Percentiles rank a stretch among this genome's conserved stretches.
Conservation (phyloP, 2,888 invertebrate genomes). For the Xylocampa areola region DNA sequence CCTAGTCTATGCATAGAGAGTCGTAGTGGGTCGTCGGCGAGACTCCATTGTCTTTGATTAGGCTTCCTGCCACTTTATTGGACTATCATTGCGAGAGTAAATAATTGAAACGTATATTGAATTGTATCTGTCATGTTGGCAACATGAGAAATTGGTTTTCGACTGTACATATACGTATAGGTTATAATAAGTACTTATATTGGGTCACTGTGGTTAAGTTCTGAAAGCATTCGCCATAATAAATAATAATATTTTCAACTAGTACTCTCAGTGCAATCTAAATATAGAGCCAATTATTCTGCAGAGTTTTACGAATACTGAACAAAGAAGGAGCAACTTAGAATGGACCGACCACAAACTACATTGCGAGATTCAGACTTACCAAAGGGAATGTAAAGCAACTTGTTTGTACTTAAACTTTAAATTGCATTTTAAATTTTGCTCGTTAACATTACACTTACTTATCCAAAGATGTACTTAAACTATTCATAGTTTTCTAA, state of each 20-base stretch:
- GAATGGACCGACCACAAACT: conserved; percentile 78
- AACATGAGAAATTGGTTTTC: conserved; percentile 29
- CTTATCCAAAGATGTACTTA: conserved; percentile 63
- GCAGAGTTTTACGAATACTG: conserved; percentile 69
- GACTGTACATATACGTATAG: conserved; percentile 1
- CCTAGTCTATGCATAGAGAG: conserved; percentile 47
- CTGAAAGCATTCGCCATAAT: conserved; percentile 1
- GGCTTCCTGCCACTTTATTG: conserved; percentile 57
- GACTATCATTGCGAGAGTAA: conserved; percentile 44
- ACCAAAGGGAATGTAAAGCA: conserved; percentile 85
- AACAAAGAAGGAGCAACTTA: conserved; percentile 75
- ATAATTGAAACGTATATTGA: conserved; percentile 50
- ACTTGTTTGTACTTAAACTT: conserved; percentile 83
- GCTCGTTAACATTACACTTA: conserved; percentile 78
- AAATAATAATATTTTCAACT: conserved; percentile 12
- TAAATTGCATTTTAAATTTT: conserved; percentile 88
- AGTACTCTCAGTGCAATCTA: conserved; percentile 28
- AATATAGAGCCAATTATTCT: conserved; percentile 70
- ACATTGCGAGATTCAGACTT: conserved; percentile 76
- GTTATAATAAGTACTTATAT: conserved; percentile 15
- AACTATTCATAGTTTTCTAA: conserved; percentile 62
- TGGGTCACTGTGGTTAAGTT: conserved; percentile 2
- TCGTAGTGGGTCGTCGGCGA: conserved; percentile 43
- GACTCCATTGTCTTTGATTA: conserved; percentile 64
- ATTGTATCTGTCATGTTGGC: conserved; percentile 44